Base-by-base conservation (phyloP, 2,113 vertebrate genomes). In the Caracal caracal region DNA sequence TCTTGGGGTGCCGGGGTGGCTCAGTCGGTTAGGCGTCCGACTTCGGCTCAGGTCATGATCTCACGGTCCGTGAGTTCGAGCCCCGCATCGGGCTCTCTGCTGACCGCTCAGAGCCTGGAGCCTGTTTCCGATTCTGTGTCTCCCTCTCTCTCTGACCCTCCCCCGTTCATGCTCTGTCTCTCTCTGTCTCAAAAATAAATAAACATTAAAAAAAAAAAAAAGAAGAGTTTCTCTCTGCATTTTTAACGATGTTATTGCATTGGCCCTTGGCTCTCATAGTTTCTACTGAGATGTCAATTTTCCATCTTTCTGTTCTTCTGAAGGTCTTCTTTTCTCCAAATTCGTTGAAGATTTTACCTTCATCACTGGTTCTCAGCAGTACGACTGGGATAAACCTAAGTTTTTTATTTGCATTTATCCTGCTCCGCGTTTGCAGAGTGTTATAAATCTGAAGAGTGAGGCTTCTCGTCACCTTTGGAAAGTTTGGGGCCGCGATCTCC, bases 331-430 rank as follows among this genome's bases (percentile, higher is more conserved):
- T 93, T 53, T 22, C 7, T 63, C 3, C 51, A 20, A 10, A 75
- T 59, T 2, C 12, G 91, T 96, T 73, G n/a, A 80, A 91, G 17
- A 84, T 75, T 93, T 47, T 88, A 79, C 35, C 24, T 89, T 84
- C 28, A 68, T 75, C 24, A 40, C 26, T 88, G 16, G 16, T 84
- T 92, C 51, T 68, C 30, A 79, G n/a, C 10, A 88, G 28, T 33
- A 93, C 75, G 10, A 83, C 22, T 47, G 59, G 49, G 6, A 89
- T 51, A 78, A 71, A 78, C 5, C 6, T 66, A 70, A 65, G 20
- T 56, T 43, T 84, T 92, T 68, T 71, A 86, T 63, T 94, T 89
- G 10, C 56, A 78, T 80, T 76, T 80, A 92, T 82, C 82, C 7
- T 85, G 11, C 49, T 89, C 61, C 19, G 37, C 89, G 59, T 56